These are phyloP conservation scores for Zapus hudsonius DNA, from an alignment of 2,113 vertebrate genomes.

Conservation along the genomic window DNA sequence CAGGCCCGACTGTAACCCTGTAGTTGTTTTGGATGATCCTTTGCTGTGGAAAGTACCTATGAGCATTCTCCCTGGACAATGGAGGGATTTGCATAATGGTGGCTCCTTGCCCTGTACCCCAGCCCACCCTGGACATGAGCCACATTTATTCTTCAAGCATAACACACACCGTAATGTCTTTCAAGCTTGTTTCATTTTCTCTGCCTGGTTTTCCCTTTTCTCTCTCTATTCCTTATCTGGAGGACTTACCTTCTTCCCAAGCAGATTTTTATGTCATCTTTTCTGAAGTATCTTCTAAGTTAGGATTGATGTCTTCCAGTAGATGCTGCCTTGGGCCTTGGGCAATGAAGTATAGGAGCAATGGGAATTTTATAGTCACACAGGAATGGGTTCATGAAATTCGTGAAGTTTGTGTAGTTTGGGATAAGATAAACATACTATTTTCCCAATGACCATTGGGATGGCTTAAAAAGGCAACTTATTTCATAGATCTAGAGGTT, in stretches of 20 bases:
- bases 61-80: background rate
- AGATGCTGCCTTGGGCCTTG: background rate
- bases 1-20: too few relatives aligned
- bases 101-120: background rate
- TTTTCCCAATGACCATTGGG: background rate
- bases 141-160: background rate
- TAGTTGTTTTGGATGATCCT: background rate
- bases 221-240: background rate
- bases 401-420: constrained; percentile 1
- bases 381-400: background rate
- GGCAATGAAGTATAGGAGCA: background rate
- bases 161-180: background rate
- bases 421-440: background rate
- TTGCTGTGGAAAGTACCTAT: background rate
- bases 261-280: background rate
- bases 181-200: background rate
- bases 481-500: background rate
- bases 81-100: background rate
- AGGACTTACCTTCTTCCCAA: background rate
- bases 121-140: too few relatives aligned
- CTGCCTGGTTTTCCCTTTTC: background rate
- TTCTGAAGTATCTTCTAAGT: background rate
- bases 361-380: background rate
- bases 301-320: background rate
- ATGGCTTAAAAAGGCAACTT: background rate